Evolutionary conservation across 2,113 vertebrate species (phyloP).

Genomic region (Bufo gargarizans): DNA sequence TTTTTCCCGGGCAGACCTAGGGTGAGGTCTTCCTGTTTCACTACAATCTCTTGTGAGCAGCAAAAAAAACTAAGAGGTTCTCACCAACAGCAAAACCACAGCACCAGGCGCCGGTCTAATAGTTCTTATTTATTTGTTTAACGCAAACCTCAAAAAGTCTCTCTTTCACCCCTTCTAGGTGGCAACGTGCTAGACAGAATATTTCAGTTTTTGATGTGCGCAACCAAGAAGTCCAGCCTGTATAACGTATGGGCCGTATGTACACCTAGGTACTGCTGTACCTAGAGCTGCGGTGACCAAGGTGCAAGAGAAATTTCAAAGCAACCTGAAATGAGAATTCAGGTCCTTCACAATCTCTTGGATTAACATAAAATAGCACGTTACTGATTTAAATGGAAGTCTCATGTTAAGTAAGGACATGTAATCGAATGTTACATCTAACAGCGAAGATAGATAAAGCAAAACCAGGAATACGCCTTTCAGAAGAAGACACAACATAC

Average conservation of each 20-base stretch:
- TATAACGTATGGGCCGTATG: neutral
- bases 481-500: conserved; percentile 44
- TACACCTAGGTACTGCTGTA: neutral
- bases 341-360: neutral
- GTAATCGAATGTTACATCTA: neutral
- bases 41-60: conserved; percentile 29
- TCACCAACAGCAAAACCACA: conserved; percentile 53
- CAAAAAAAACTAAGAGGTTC: conserved; percentile 10
- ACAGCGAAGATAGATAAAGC: neutral
- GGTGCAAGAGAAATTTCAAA: neutral
- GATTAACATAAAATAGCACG: neutral
- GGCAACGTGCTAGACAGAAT: conserved; percentile 42
- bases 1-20: conserved; percentile 28
- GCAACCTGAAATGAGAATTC: neutral
- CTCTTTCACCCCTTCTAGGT: neutral
- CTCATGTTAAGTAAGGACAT: neutral
- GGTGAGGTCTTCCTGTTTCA: conserved; percentile 56
- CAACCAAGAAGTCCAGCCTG: neutral
- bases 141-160: conserved; percentile 48
- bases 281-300: too few species aligned
- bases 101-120: conserved; percentile 51
- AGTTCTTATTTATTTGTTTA: conserved; percentile 33
- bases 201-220: neutral
- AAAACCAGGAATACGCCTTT: conserved; percentile 33
- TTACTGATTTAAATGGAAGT: neutral